A percentile compares a stretch with the other conserved stretches of the same genome.
Evolutionary conservation across 1,140 invertebrate species (phyloP).

Genomic region (Drosophila micromelanica): DNA sequence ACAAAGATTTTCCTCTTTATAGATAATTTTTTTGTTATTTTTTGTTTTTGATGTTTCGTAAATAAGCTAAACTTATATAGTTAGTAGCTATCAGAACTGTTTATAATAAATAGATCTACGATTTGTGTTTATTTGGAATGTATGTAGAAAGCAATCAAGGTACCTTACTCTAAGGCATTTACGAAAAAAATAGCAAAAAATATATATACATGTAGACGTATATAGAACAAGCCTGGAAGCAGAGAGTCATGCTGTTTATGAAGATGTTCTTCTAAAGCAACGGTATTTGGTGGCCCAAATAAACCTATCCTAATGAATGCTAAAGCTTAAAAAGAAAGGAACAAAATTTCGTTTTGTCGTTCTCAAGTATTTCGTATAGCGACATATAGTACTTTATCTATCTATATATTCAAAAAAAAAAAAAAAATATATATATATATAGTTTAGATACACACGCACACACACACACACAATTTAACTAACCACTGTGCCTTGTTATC

Average conservation of each 20-base stretch:
- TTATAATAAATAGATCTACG: constrained; percentile 14
- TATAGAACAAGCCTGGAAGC: constrained; percentile 12
- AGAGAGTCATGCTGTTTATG: constrained; percentile 28
- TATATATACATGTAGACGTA: background rate
- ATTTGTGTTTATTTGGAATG: background rate
- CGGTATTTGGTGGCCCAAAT: background rate
- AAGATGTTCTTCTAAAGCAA: constrained; percentile 1
- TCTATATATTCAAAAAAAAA: background rate
- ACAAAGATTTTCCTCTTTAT: constrained; percentile 55
- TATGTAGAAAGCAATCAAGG: constrained; percentile 8
- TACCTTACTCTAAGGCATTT: background rate
- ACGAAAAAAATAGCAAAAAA: background rate
- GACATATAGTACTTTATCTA: background rate
- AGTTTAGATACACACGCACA: background rate
- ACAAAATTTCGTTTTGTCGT: background rate
- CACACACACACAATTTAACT: background rate
- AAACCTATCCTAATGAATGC: background rate
- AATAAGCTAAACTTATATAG: constrained; percentile 57
- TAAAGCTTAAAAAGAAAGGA: background rate
- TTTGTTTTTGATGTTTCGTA: constrained; percentile 33
- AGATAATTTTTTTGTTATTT: constrained; percentile 39
- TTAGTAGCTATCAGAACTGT: constrained; percentile 30
- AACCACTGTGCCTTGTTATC: background rate
- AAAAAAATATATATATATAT: too few relatives aligned
- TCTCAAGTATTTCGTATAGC: background rate